Base-by-base conservation (phyloP, 2,888 invertebrate species). In the Melinaea marsaeus region DNA sequence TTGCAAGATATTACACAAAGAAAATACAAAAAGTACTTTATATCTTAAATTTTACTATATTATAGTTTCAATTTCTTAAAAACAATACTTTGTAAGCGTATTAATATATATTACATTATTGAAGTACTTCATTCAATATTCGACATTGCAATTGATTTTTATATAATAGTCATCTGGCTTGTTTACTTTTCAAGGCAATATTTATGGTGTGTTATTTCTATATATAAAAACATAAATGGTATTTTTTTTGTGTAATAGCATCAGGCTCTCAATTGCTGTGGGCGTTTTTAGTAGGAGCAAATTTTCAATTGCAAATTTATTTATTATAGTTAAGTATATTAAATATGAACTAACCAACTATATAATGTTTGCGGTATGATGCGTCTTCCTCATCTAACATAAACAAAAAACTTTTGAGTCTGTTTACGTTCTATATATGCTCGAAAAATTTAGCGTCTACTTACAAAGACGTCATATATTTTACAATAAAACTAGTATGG, bases 361-460 rank as follows among this genome's bases (percentile, higher is more conserved):
- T 22, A 22, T 22, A 22, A 22, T 22, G 71, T 90, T 90, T 90
- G 82, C 32, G 32, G 71, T 91, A 90, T 73, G 86, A 80, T 48
- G 80, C 73, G 69, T 90, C 90, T 13, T 73, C 76, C 56, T 85
- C 86, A 66, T 91, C 91, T 70, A 91, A 79, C 91, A 91, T 91
- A 34, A 91, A 90, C 72, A 91, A 89, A 54, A 91, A 84, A 69
- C 91, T 91, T 80, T 91, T 91, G 62, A 91, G 91, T 85, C 91
- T 87, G 87, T 88, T 90, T 72, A 91, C 90, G 71, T 91, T 91
- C 74, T 91, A 91, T 34, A 88, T 90, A 75, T 90, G 87, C 71
- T 91, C 91, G 63, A 91, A 75, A 73, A 91, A 91, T 72, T 91
- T 91, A 34, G 91, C 90, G 66, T 91, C 91, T 70, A 88, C 73